Conservation (phyloP, 2,888 invertebrate species). For the Athalia cordata region DNA sequence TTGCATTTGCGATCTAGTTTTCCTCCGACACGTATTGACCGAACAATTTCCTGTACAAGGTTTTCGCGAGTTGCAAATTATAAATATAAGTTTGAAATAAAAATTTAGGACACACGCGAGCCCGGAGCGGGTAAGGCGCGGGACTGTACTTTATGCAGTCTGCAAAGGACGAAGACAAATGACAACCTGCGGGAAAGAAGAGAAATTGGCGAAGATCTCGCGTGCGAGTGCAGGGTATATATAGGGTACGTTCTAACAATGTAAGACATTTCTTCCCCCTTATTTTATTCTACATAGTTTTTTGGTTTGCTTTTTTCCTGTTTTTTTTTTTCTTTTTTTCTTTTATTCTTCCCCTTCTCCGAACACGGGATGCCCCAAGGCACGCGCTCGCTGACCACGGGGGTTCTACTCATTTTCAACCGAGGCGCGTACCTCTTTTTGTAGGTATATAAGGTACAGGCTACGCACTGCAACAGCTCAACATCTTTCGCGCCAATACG, state of each 20-base stretch:
- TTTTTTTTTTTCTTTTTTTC: background rate
- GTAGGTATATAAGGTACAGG: slow-evolving; percentile 2
- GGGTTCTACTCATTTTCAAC: slow-evolving; percentile 56
- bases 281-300: background rate
- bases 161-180: background rate
- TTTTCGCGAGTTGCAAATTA: too few relatives aligned
- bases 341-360: slow-evolving; percentile 48
- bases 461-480: background rate
- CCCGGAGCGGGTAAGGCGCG: too few relatives aligned
- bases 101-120: too few relatives aligned
- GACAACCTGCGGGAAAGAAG: slow-evolving; percentile 4
- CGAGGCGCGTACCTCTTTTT: slow-evolving; percentile 38
- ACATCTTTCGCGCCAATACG: slow-evolving; percentile 1
- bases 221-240: slow-evolving; percentile 9
- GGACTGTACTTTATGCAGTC: background rate
- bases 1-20: too few relatives aligned
- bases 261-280: slow-evolving; percentile 34
- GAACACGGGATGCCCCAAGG: slow-evolving; percentile 58
- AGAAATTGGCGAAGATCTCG: slow-evolving; percentile 22
- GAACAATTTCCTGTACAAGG: too few relatives aligned
- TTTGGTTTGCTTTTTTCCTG: slow-evolving; percentile 45
- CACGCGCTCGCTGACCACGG: slow-evolving; percentile 63
- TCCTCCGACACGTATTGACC: too few relatives aligned
- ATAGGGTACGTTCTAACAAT: slow-evolving; percentile 20
- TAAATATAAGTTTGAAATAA: too few relatives aligned